Base-by-base conservation (phyloP, 1,140 invertebrate species). In the Anthonomus grandis region DNA sequence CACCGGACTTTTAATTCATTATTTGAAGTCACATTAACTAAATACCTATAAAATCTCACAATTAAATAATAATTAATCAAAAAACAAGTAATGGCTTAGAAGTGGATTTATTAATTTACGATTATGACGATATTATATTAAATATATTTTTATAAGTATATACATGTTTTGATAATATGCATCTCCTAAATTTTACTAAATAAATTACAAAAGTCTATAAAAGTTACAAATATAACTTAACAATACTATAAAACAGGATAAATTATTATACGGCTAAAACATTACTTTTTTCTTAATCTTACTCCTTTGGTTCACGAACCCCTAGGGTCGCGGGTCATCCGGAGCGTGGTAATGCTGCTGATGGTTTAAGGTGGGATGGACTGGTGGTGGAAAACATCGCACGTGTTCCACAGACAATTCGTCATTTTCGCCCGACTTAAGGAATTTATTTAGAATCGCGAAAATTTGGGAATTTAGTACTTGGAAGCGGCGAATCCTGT, bases 381-480 rank as follows among this genome's bases (percentile, higher is more conserved):
- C 86, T 8, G 90, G 95, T 17, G 95, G 95, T 59, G 95, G 94
- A 79, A 97, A 98, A 75, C 95, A 97, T 23, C 94, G 83, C 8
- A 98, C 95, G 73, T 98, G 95, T 75, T 98, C 95, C 9, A 97
- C 91, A 19, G 93, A 92, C 46, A 91, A 85, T 38, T 87, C 85
- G 69, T 93, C 87, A 54, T 84, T 84, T 64, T 93, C 90, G 57
- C 85, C 85, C 22, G 86, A 86, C 70, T 91, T 92, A 25, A 98
- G 78, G 77, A 96, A 97, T 74, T 98, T 97, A 75, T 96, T 95
- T 22, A 99, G 80, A 36, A 96, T 90, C 15, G 95, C 91, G 78
- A 99, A 98, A 56, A 99, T 97, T 79, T 99, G 96, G 41, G 93
- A 97, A 77, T 99, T 99, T 36, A 98, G 78, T 54, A 98, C 94